Percentiles rank a stretch among this genome's conserved stretches.
Conservation (phyloP, 2,888 invertebrate genomes). For the Anodontia alba region DNA sequence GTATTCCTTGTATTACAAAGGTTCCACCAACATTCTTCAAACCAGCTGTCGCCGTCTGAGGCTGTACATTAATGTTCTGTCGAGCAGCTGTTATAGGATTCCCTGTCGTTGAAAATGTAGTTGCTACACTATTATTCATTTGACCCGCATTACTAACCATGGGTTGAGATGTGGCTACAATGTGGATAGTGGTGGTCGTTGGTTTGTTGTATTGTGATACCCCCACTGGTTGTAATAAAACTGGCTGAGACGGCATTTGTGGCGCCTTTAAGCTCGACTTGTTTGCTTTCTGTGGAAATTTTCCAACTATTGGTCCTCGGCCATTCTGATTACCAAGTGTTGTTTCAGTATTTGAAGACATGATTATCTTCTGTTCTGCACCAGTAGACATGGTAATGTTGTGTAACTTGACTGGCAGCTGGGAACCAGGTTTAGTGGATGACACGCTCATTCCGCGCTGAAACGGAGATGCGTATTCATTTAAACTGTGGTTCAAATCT, state of each 20-base stretch:
- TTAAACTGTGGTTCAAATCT: slow-evolving; percentile 32
- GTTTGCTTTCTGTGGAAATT: slow-evolving; percentile 72
- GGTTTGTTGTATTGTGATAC: slow-evolving; percentile 53
- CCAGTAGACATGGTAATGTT: slow-evolving; percentile 82
- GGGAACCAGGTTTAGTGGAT: slow-evolving; percentile 47
- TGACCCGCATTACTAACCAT: slow-evolving; percentile 57
- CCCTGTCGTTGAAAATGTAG: slow-evolving; percentile 77
- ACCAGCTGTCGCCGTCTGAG: slow-evolving; percentile 61
- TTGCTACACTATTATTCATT: slow-evolving; percentile 58
- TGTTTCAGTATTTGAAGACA: slow-evolving; percentile 81
- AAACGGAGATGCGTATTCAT: slow-evolving; percentile 29
- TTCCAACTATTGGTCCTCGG: slow-evolving; percentile 77
- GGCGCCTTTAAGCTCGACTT: slow-evolving; percentile 42
- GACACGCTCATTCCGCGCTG: slow-evolving; percentile 53
- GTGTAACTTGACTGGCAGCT: slow-evolving; percentile 80
- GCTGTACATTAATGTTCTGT: slow-evolving; percentile 55
- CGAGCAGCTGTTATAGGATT: slow-evolving; percentile 79
- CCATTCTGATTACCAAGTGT: slow-evolving; percentile 75
- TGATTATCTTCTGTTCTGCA: slow-evolving; percentile 79
- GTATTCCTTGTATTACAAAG: slow-evolving; percentile 72
- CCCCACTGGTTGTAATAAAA: slow-evolving; percentile 57
- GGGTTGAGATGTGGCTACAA: slow-evolving; percentile 61
- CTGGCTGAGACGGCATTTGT: slow-evolving; percentile 42
- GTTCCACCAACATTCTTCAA: slow-evolving; percentile 66
- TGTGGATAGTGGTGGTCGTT: slow-evolving; percentile 63